A percentile compares a stretch with the other conserved stretches of the same genome.
Conservation (phyloP, 2,797 vertebrate species). For the Phoeniculus purpureus region DNA sequence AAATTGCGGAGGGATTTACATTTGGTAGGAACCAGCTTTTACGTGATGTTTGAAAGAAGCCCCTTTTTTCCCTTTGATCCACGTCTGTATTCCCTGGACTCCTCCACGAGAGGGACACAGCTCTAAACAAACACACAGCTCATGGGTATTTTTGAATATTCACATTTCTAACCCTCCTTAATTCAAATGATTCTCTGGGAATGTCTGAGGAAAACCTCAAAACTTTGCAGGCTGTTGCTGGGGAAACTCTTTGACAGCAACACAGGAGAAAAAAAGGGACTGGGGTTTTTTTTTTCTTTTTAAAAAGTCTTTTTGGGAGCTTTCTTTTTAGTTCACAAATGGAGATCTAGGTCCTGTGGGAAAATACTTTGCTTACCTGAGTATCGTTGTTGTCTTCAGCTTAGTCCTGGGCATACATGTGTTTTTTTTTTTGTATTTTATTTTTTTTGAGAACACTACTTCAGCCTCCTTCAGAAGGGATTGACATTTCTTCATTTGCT, state of each 20-base stretch:
- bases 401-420: rapidly evolving
- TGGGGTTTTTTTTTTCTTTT: no score
- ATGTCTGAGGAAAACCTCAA: neutral
- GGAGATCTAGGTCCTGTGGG: neutral
- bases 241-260: neutral
- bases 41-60: neutral
- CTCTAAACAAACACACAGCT: conserved; percentile 42
- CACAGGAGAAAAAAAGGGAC: neutral
- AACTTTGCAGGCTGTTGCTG: neutral
- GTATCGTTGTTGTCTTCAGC: neutral
- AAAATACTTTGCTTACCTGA: neutral
- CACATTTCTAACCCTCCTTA: conserved; percentile 26
- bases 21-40: neutral
- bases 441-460: neutral
- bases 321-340: neutral
- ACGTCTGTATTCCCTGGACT: conserved; percentile 39
- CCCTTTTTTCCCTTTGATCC: conserved; percentile 19
- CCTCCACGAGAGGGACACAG: conserved; percentile 54
- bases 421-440: neutral
- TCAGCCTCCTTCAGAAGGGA: neutral
- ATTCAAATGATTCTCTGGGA: conserved; percentile 6
- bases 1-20: neutral
- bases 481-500: neutral
- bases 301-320: neutral
- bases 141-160: conserved; percentile 26